A percentile compares a stretch with the other conserved stretches of the same genome.
Evolutionary conservation across 2,113 vertebrate genomes (phyloP).

Genomic region (Hemibagrus wyckioides): DNA sequence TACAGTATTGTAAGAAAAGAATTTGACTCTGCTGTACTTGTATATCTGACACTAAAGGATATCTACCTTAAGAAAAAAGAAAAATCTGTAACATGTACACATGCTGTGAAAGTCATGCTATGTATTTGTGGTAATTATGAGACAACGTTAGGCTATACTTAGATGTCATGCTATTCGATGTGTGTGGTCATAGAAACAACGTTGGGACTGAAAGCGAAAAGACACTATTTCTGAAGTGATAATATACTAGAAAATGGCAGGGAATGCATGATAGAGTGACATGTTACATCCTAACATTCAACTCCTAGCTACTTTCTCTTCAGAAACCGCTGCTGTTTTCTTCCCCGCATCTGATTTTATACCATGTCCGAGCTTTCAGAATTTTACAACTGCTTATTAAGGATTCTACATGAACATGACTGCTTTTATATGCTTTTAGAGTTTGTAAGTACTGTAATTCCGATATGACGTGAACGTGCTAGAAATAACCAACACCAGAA

Average conservation of each 20-base stretch:
- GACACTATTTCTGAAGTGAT: not conserved
- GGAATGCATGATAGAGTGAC: not conserved
- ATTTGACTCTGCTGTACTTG: not conserved
- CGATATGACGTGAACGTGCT: not conserved
- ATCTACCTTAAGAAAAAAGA: not conserved
- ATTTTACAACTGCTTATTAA: not conserved
- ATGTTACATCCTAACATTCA: not conserved
- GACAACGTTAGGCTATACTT: not conserved
- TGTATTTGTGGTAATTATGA: not conserved
- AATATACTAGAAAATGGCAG: not conserved
- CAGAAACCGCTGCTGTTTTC: not conserved
- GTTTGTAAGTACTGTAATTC: constrained; percentile 1
- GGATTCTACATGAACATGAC: not conserved
- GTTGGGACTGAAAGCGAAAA: not conserved
- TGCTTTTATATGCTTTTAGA: not conserved
- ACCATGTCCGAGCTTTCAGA: not conserved
- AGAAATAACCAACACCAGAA: no score
- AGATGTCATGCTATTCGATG: no score
- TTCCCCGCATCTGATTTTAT: not conserved
- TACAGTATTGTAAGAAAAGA: not conserved
- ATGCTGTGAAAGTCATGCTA: not conserved
- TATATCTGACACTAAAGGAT: not conserved
- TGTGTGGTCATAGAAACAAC: not conserved
- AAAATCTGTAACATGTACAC: not conserved
- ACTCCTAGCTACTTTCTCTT: not conserved